phyloP scores from a whole-genome alignment of 2,797 vertebrate genomes.

The Podargus strigoides region DNA sequence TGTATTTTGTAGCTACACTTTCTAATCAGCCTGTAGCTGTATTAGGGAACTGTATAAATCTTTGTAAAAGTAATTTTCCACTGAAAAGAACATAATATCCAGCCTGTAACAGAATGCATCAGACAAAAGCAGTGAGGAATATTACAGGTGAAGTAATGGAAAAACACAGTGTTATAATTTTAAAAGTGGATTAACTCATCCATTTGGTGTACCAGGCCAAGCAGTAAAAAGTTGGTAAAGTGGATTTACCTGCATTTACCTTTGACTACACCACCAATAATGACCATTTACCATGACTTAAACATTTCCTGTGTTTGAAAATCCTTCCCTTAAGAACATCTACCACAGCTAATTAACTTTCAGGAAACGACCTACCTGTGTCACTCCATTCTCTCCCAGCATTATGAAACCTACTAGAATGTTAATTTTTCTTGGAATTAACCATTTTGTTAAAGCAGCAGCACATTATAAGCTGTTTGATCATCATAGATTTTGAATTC shows the following conservation, averaged over 20 bases:
- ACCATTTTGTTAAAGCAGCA: not conserved
- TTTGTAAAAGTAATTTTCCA: not conserved
- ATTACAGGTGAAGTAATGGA: not conserved
- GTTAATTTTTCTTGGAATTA: not conserved
- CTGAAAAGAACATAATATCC: not conserved
- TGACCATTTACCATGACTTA: not conserved
- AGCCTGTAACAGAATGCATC: not conserved
- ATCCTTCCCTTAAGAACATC: not conserved
- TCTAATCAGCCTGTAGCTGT: not conserved
- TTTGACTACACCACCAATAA: not conserved
- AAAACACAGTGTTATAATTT: not conserved
- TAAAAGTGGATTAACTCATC: not conserved
- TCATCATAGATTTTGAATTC: not conserved
- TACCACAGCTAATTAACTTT: not conserved
- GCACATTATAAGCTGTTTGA: not conserved
- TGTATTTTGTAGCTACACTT: not conserved
- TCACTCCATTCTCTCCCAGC: not conserved
- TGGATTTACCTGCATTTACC: not conserved
- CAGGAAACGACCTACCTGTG: not conserved
- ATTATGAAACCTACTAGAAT: not conserved
- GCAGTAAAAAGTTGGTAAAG: not conserved
- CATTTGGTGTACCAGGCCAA: not conserved
- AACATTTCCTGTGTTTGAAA: not conserved
- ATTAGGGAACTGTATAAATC: not conserved
- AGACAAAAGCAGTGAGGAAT: not conserved